Base-by-base conservation (phyloP, 2,113 vertebrate species). In the Pomatostomus ruficeps region DNA sequence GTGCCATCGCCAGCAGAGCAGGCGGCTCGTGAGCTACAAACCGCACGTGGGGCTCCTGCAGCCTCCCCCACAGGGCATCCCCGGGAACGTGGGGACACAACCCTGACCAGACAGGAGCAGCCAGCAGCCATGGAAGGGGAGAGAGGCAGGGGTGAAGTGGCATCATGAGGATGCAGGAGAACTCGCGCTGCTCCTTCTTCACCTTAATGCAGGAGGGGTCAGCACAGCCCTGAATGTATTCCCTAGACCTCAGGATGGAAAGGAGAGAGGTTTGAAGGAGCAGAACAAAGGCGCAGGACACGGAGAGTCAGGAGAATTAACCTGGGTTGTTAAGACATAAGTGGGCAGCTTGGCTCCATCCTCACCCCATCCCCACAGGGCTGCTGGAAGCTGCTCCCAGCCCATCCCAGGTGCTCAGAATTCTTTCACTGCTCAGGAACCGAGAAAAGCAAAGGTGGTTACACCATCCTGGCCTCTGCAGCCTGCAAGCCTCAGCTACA, bases 1-100 rank as follows among this genome's bases (percentile, higher is more conserved):
- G 67, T 88, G 94, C 80, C 92, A 2, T 11, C 18, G 40, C 85
- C 85, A 96, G 96, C 85, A 78, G 71, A 96, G 90, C 36, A 1
- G 68, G n/a, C 35, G 11, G 59, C 85, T 85, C 14, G 2, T 19
- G 18, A 77, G 75, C 61, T 71, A 17, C 94, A 16, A 71, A 43
- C 24, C 14, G 3, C 59, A 45, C 35, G 13, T 22, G 63, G 71
- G 85, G 82, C 54, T 35, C 80, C 71, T 48, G 62, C 87, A 82
- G 54, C 62, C 78, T 40, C 61, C 25, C 17, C 70, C 13, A 31
- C 1, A 0, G 29, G 72, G 71, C 71, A 54, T 48, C 48, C 70
- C 62, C 65, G 13, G 72, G 17, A 46, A 31, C 0, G 10, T 1
- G 8, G 83, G 10, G 31, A 36, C 31, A 52, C 62, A 73, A 46